Evolutionary conservation across 1,140 invertebrate genomes (phyloP).

Genomic region (Leptopilina clavipes): DNA sequence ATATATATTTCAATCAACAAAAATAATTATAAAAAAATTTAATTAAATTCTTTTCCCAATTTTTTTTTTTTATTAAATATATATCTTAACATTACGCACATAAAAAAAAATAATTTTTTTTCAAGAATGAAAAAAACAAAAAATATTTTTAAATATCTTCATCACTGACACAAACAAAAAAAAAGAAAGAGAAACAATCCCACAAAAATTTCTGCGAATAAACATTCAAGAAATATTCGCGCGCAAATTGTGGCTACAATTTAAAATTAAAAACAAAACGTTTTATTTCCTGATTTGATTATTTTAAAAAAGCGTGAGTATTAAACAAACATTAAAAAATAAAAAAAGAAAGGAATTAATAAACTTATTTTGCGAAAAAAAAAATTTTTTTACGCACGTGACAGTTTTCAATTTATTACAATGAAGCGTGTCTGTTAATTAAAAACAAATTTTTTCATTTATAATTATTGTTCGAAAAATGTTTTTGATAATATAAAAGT

Average conservation of each 20-base stretch:
- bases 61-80: neutral
- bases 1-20: neutral
- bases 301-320: neutral
- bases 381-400: too few relatives aligned
- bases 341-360: too few relatives aligned
- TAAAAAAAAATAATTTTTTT: neutral
- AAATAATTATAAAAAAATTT: neutral
- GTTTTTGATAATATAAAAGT: neutral
- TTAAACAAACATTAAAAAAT: neutral
- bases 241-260: neutral
- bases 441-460: neutral
- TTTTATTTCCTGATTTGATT: slow-evolving; percentile 8
- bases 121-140: neutral
- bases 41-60: neutral
- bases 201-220: neutral
- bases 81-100: neutral
- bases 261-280: neutral
- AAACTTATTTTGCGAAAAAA: neutral
- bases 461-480: neutral
- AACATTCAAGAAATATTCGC: slow-evolving; percentile 12
- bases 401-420: neutral
- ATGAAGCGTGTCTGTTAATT: neutral
- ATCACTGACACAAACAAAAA: neutral
- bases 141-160: slow-evolving; percentile 8
- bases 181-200: neutral